Conservation (phyloP, 2,797 vertebrate species). For the Petrocephalus schoutedeni region DNA sequence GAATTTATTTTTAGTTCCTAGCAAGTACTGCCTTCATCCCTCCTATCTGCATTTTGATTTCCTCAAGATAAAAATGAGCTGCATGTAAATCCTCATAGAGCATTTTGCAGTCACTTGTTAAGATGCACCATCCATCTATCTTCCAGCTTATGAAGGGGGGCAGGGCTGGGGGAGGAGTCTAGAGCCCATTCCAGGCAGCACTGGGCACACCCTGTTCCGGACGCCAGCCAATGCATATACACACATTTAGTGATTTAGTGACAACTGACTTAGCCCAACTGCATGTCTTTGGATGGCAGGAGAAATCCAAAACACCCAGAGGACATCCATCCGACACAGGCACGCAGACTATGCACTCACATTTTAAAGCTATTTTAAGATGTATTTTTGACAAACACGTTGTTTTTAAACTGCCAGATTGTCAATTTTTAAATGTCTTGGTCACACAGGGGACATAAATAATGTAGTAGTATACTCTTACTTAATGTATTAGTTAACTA, state of each 20-base stretch:
- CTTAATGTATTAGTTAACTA: neutral
- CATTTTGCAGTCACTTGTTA: neutral
- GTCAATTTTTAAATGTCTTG: neutral
- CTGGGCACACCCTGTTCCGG: neutral
- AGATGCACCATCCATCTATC: neutral
- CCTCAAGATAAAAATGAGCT: neutral
- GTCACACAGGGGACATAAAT: neutral
- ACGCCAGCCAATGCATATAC: neutral
- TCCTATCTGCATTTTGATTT: neutral
- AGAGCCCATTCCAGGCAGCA: neutral
- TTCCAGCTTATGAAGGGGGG: neutral
- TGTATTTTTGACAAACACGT: neutral
- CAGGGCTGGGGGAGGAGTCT: neutral
- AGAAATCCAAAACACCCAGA: neutral
- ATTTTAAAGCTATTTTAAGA: neutral
- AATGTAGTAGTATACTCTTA: neutral
- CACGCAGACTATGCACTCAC: neutral
- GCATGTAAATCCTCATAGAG: neutral
- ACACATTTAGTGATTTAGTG: neutral
- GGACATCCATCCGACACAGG: neutral
- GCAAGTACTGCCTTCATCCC: neutral
- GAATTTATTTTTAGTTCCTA: neutral
- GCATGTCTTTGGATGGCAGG: neutral
- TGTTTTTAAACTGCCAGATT: neutral
- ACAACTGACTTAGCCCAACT: neutral